Base-by-base conservation (phyloP, 2,888 invertebrate species). In the Drosophila diplacantha region DNA sequence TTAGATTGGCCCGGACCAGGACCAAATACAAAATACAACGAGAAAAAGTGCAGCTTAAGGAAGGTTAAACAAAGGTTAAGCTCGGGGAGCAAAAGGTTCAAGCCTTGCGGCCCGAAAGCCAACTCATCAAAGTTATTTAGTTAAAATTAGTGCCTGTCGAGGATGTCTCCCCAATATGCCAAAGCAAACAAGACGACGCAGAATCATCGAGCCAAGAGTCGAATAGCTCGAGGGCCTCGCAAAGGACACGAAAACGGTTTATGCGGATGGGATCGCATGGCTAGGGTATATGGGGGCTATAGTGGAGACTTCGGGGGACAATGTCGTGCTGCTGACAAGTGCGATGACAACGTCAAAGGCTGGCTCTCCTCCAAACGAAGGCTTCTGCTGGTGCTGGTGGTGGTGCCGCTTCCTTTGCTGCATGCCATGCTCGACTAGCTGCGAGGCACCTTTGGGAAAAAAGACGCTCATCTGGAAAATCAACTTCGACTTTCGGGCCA, bases 41-140 rank as follows among this genome's bases (percentile, higher is more conserved):
- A 11, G 41, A 58, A 56, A 32, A 43, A 47, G 18, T 50, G 43
- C 37, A 49, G 63, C 53, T 46, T 41, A 44, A 69, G 69, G 72
- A 80, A 80, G 77, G 83, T 80, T 82, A 67, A 72, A 76, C 73
- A 80, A 78, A 78, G 83, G 78, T 83, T 83, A 77, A 78, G 73
- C 78, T 52, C 29, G 32, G 43, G 6, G 24, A 52, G 53, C 50
- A 57, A 63, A 62, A 56, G 58, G 54, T 35, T 63, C 58, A 20
- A 38, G 59, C 58, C 63, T 43, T 31, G 44, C 44, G 54, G 29
- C 44, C 37, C 54, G n/a, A 29, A 54, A 59, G 69, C 69, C 69
- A 60, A 76, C 77, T 80, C 83, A 77, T 73, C 83, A 77, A 68
- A 78, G 81, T 75, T 78, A 83, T 78, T 78, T 78, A 77, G 78